Conservation (phyloP, 2,797 vertebrate genomes). For the Acrocephalus scirpaceus region DNA sequence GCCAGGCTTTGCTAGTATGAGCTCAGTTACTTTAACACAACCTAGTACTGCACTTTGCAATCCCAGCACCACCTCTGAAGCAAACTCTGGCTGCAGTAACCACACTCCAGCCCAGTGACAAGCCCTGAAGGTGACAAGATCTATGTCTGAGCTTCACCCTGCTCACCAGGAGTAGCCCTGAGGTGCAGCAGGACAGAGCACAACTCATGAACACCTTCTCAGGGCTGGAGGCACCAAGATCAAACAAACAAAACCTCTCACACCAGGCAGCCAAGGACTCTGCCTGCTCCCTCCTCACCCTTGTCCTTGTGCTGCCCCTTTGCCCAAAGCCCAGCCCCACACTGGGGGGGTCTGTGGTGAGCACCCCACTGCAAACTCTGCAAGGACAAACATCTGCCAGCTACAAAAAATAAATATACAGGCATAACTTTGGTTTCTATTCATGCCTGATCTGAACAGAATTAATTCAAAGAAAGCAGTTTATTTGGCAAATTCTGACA, state of each 20-base stretch:
- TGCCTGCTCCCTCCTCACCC: neutral
- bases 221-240: neutral
- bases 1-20: neutral
- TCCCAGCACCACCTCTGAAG: neutral
- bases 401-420: neutral
- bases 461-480: neutral
- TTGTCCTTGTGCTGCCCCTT: neutral
- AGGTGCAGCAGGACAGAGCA: neutral
- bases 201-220: neutral
- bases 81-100: neutral
- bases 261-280: accelerated
- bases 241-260: neutral
- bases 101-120: neutral
- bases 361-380: neutral
- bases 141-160: neutral
- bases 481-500: neutral
- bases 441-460: neutral
- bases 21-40: neutral
- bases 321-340: neutral
- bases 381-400: neutral
- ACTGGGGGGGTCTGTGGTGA: neutral
- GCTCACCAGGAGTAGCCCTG: neutral
- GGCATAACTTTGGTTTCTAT: neutral
- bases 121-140: neutral
- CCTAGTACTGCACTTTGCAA: neutral